Conservation (phyloP, 1,140 invertebrate genomes). For the Drosophila nigrodunni region DNA sequence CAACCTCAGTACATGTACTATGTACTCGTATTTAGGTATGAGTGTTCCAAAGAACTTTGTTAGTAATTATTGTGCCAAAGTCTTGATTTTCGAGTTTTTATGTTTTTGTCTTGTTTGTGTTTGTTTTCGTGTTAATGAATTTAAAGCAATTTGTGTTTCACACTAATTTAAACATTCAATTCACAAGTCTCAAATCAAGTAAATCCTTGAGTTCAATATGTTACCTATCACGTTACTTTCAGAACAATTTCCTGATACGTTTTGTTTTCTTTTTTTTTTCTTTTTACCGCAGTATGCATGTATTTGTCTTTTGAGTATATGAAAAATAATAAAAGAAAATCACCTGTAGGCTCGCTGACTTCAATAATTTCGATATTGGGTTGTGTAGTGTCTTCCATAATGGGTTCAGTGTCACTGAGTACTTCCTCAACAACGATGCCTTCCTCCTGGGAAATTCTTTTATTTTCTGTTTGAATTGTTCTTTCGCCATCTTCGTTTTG, state of each 20-base stretch:
- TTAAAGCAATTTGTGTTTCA: slow-evolving; percentile 22
- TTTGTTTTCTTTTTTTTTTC: background rate
- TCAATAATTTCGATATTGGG: slow-evolving; percentile 79
- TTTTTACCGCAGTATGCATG: slow-evolving; percentile 20
- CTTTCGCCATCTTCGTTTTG: slow-evolving; percentile 81
- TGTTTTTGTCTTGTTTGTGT: slow-evolving; percentile 37
- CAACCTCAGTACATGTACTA: slow-evolving; percentile 30
- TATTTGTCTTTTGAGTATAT: slow-evolving; percentile 27
- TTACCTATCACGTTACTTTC: slow-evolving; percentile 18
- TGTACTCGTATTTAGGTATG: slow-evolving; percentile 43
- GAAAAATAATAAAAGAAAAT: slow-evolving; percentile 49
- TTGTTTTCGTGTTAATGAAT: slow-evolving; percentile 54
- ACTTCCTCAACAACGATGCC: slow-evolving; percentile 83
- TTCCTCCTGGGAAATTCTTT: slow-evolving; percentile 77
- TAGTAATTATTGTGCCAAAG: slow-evolving; percentile 57
- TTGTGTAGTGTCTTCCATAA: slow-evolving; percentile 68
- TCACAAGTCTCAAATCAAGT: slow-evolving; percentile 29
- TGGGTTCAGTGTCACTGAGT: slow-evolving; percentile 82
- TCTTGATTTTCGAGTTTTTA: slow-evolving; percentile 27
- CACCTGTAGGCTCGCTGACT: slow-evolving; percentile 81
- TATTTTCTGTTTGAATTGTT: slow-evolving; percentile 77
- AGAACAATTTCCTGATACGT: slow-evolving; percentile 15
- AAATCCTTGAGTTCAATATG: slow-evolving; percentile 24
- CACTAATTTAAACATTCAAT: slow-evolving; percentile 20
- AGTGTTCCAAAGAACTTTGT: slow-evolving; percentile 45